Base-by-base conservation (phyloP, 2,888 invertebrate species). In the Chrysodeixis includens region DNA sequence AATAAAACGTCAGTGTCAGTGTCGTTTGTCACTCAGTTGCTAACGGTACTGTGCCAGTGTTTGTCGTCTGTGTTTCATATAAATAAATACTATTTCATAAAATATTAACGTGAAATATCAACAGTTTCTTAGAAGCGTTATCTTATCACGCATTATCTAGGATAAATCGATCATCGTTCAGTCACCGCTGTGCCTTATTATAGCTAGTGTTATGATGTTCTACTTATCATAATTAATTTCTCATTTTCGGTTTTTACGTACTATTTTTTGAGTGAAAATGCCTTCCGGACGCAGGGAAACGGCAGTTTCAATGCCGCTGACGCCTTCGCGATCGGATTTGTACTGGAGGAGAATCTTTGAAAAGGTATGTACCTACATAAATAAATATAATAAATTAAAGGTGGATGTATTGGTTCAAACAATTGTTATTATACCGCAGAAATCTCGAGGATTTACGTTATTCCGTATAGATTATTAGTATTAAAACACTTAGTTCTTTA, bases 301-400 rank as follows among this genome's bases (percentile, higher is more conserved):
- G 5, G 86, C 88, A 49, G 92, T 94, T 63, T 91, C 93, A 51
- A 88, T 95, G 83, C 95, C 94, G 63, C 83, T 95, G 71, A 92
- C 92, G 63, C 93, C 93, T 52, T 92, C 93, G 14, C 88, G 93
- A 79, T 92, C 93, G 12, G 94, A 95, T 86, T 86, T 93, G 61
- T 95, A 95, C 79, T 95, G 95, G 95, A 88, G 92, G 63, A 87
- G 92, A 80, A 91, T 95, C 78, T 95, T 95, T 79, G 91, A 93
- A 76, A 95, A 95, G 92, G 95, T 95, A 90, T 65, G 69, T 69
- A 46, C 8, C 10, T 55, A 40, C 62, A 32, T 62, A 22, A 60
- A 56, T 35, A 10, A 54, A 60, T 8, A n/a, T n/a, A n/a, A n/a
- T n/a, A n/a, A 49, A 49, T 18, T 12, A 35, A 35, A 12, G 14